Conservation (phyloP, 2,113 vertebrate species). For the Salvator merianae region DNA sequence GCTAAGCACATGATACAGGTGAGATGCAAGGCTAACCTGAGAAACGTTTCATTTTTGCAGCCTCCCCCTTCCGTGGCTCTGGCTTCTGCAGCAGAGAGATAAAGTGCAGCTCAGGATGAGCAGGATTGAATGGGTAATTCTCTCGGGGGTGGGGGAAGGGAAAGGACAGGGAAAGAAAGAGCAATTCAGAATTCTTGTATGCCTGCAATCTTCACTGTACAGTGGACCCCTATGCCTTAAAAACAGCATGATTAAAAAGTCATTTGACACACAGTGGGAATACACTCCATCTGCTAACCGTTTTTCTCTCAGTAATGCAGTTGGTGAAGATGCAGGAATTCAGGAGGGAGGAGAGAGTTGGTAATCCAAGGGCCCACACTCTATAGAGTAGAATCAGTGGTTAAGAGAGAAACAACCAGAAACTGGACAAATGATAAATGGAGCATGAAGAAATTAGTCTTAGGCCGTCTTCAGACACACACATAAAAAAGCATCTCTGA, state of each 20-base stretch:
- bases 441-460: not conserved
- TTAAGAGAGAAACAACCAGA: not conserved
- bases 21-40: not conserved
- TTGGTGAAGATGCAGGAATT: not conserved
- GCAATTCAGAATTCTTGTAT: not conserved
- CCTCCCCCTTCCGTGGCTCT: no score
- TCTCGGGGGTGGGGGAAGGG: not conserved
- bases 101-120: not conserved
- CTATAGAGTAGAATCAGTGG: not conserved
- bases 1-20: not conserved
- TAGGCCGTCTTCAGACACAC: no score
- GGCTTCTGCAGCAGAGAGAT: slow-evolving; percentile 7
- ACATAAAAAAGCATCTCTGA: no score
- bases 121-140: not conserved
- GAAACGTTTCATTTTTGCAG: not conserved
- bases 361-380: not conserved
- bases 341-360: not conserved
- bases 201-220: not conserved
- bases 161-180: not conserved
- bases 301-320: not conserved
- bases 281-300: not conserved
- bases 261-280: not conserved
- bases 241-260: no score
- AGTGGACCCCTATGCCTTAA: not conserved
- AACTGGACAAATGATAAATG: not conserved